These are phyloP conservation scores for Hemitrygon akajei DNA, from an alignment of 2,797 vertebrate species.

Conservation along the genomic window DNA sequence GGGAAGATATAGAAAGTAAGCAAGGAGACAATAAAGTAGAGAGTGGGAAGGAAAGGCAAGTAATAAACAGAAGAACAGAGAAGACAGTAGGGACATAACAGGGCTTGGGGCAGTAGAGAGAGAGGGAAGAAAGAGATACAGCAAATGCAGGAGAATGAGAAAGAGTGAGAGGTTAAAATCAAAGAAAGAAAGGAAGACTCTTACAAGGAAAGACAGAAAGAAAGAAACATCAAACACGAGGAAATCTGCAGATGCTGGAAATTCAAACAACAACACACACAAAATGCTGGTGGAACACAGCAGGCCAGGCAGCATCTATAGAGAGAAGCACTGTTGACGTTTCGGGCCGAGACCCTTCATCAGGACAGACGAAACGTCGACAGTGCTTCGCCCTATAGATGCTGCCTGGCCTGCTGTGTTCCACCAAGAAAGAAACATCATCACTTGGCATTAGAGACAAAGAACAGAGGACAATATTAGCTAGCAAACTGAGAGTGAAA, in stretches of 20 bases:
- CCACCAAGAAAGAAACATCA: neutral
- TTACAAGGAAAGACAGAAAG: neutral
- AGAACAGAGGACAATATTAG: neutral
- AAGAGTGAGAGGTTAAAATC: neutral
- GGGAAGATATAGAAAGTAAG: neutral
- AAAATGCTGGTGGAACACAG: too few species aligned
- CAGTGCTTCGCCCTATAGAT: too few species aligned
- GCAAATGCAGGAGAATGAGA: neutral
- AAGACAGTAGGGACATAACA: neutral
- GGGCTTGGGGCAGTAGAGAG: neutral
- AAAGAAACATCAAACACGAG: neutral
- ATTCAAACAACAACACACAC: too few species aligned
- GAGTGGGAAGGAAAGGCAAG: too few species aligned
- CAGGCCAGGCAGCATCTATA: too few species aligned
- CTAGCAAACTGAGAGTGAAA: neutral
- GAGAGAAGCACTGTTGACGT: too few species aligned
- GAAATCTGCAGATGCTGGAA: too few species aligned
- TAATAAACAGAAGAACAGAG: too few species aligned
- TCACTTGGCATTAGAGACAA: neutral
- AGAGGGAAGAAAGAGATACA: neutral
- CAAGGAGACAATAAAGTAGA: neutral
- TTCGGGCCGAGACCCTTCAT: too few species aligned
- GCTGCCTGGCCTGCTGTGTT: too few species aligned
- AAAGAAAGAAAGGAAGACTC: neutral
- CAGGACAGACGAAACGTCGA: too few species aligned